A percentile compares a stretch with the other conserved stretches of the same genome.
Conservation (phyloP, 2,797 vertebrate species). For the Echeneis naucrates region DNA sequence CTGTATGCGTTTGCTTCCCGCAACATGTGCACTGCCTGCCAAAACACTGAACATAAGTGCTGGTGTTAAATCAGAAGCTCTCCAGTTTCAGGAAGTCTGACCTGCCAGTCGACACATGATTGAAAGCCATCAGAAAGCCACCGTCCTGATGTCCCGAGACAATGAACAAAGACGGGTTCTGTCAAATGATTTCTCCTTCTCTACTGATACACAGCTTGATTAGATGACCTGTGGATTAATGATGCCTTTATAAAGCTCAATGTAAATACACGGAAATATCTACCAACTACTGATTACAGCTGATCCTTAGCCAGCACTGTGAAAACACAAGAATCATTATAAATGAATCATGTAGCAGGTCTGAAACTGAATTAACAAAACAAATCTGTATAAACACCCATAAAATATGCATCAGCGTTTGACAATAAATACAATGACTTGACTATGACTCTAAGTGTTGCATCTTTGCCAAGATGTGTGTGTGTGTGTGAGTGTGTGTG, state of each 20-base stretch:
- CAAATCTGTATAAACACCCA: not conserved
- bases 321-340: not conserved
- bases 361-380: not conserved
- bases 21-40: slow-evolving; percentile 13
- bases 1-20: slow-evolving; percentile 42
- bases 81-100: not conserved
- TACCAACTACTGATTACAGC: not conserved
- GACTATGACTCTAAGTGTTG: not conserved
- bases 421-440: not conserved
- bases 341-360: not conserved
- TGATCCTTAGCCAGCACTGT: slow-evolving; percentile 12
- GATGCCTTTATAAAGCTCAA: too few species aligned
- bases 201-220: not conserved
- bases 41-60: not conserved
- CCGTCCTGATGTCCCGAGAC: not conserved
- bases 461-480: not conserved
- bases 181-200: not conserved
- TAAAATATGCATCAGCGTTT: not conserved
- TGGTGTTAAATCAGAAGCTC: not conserved
- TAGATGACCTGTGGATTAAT: slow-evolving; percentile 11
- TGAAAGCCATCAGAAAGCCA: not conserved
- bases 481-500: too few species aligned
- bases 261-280: too few species aligned
- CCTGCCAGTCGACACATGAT: not conserved
- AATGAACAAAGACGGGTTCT: not conserved